Conservation (phyloP, 2,797 vertebrate species). For the Pagetopsis macropterus region DNA sequence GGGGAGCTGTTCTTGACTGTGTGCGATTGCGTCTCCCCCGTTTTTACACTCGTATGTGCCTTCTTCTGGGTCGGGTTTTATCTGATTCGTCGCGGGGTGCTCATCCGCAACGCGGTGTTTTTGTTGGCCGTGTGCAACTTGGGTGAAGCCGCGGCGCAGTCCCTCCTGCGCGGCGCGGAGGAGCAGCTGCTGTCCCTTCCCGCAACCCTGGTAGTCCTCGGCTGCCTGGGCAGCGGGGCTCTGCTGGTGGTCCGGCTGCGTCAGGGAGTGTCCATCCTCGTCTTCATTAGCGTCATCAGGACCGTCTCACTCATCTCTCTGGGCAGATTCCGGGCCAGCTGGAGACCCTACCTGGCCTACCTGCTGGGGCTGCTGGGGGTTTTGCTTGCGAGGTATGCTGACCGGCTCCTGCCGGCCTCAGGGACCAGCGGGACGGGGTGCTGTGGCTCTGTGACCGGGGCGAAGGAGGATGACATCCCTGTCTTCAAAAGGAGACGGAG, state of each 20-base stretch:
- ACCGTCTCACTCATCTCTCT: constrained; percentile 84
- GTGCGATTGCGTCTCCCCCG: constrained; percentile 75
- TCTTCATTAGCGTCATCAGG: constrained; percentile 85
- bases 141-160: constrained; percentile 87
- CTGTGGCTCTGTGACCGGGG: constrained; percentile 83
- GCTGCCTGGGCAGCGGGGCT: constrained; percentile 87
- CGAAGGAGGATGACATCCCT: constrained; percentile 86
- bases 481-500: constrained; percentile 88
- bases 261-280: constrained; percentile 86
- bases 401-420: constrained; percentile 85
- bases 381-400: constrained; percentile 88
- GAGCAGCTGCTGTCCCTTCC: constrained; percentile 82
- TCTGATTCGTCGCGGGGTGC: constrained; percentile 84
- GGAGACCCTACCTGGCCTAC: constrained; percentile 92
- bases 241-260: constrained; percentile 86
- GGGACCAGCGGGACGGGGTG: constrained; percentile 83
- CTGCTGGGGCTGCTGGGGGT: constrained; percentile 88
- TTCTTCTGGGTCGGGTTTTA: constrained; percentile 85
- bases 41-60: constrained; percentile 82
- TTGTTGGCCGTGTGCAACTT: constrained; percentile 85
- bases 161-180: constrained; percentile 79
- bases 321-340: constrained; percentile 84
- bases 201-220: constrained; percentile 87
- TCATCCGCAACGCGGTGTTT: constrained; percentile 76
- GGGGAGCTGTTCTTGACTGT: constrained; percentile 72